Conservation (phyloP, 2,888 invertebrate genomes). For the Amiota minor region DNA sequence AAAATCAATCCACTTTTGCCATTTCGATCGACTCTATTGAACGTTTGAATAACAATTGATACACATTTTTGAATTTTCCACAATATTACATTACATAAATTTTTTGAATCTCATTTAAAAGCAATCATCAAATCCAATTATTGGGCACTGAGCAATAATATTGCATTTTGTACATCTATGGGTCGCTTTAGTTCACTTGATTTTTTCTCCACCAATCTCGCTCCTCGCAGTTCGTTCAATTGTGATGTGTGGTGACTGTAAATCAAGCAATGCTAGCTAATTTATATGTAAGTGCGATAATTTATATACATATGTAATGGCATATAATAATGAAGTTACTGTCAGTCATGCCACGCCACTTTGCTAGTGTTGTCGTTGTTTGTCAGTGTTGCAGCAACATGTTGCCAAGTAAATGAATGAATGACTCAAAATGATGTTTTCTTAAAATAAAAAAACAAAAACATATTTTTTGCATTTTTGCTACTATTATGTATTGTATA, state of each 20-base stretch:
- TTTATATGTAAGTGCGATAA: constrained; percentile 20
- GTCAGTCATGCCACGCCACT: neutral
- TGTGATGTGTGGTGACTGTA: constrained; percentile 33
- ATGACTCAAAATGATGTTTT: neutral
- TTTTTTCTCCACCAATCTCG: constrained; percentile 14
- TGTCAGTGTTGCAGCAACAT: neutral
- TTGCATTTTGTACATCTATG: neutral
- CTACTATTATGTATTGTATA: neutral
- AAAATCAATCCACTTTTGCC: too few species aligned
- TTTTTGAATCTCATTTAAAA: too few species aligned
- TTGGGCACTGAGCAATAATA: too few species aligned
- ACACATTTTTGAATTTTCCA: too few species aligned
- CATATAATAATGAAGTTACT: constrained; percentile 9
- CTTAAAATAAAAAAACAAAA: neutral
- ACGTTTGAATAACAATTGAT: too few species aligned
- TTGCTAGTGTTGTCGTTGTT: neutral
- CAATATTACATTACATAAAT: too few species aligned
- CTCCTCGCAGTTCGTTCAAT: too few species aligned
- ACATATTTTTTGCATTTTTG: neutral
- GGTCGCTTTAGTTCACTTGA: constrained; percentile 43
- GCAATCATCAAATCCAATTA: too few species aligned
- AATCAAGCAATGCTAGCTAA: constrained; percentile 49
- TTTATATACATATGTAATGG: neutral
- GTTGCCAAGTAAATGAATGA: neutral
- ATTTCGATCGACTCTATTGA: too few species aligned